Evolutionary conservation across 2,113 vertebrate species (phyloP).

Genomic region (Xerus inauris): DNA sequence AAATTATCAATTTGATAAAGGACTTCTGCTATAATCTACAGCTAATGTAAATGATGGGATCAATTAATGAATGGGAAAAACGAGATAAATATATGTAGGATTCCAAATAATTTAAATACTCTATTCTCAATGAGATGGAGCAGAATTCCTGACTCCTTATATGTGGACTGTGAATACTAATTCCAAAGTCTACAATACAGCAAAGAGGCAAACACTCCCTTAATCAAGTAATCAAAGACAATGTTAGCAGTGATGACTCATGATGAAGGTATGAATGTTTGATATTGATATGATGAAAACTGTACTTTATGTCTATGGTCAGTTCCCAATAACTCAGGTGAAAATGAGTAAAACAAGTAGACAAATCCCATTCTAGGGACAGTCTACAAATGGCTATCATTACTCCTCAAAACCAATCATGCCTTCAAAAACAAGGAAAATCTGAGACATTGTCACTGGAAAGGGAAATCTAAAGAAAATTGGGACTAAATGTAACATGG

Average conservation of each 20-base stretch:
- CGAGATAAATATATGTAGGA: not conserved
- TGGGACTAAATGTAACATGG: not conserved
- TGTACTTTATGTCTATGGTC: not conserved
- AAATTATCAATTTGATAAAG: not conserved
- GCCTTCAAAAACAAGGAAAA: not conserved
- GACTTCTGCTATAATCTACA: not conserved
- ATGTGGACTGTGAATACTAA: not conserved
- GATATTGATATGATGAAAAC: not conserved
- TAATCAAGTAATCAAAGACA: not conserved
- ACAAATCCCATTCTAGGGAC: not conserved
- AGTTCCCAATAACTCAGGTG: not conserved
- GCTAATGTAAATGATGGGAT: not conserved
- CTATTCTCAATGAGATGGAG: not conserved
- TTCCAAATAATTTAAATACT: not conserved
- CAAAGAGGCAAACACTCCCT: not conserved
- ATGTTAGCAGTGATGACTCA: not conserved
- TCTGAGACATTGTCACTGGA: not conserved
- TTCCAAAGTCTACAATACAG: not conserved
- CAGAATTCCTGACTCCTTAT: not conserved
- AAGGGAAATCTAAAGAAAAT: not conserved
- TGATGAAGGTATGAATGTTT: not conserved
- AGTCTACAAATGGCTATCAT: not conserved
- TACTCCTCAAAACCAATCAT: not conserved
- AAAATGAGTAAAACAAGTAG: not conserved
- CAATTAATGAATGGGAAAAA: not conserved